Evolutionary conservation across 1,140 invertebrate genomes (phyloP), one percentile per base, ranked within the genome.

Genomic region (Tetramorium simillimum): DNA sequence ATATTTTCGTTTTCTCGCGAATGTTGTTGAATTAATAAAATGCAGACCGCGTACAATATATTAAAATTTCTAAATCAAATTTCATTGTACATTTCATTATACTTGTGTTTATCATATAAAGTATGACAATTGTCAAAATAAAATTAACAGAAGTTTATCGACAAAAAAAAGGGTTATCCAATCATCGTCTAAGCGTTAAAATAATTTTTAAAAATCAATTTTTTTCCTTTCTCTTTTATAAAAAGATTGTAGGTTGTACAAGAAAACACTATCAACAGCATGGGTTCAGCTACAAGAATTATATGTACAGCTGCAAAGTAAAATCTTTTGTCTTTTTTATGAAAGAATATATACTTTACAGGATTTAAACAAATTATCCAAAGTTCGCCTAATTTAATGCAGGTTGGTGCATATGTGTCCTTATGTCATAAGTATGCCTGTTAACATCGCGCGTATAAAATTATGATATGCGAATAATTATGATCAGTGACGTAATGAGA

Each of bases 401-500:
- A 37, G 46, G 28, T 33, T 76, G 78, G 56, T 62, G 65, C 43
- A 56, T 7, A 89, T 46, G 60, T 63, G 10, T 60, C 70, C 51
- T 58, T 75, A 81, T 16, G 51, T 88, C 69, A 56, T 89, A 67
- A 51, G 12, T 75, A 73, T 86, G 53, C 16, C 53, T 53, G 73
- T 67, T 53, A 12, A 60, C 46, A 49, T 58, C 75, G 51, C 75
- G 81, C 73, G 51, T 87, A 91, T 89, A 89, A 90, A 90, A 91
- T 86, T 88, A 80, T 90, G 90, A 88, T 90, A 90, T 91, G 77
- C 87, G 51, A 80, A 86, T 89, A 72, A 78, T 89, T 80, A 90
- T 91, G 89, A 90, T 89, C 78, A 86, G 77, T 86, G 81, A 85
- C 86, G 33, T 89, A 80, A 90, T 90, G 87, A 60, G 78, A 84